Evolutionary conservation across 2,113 vertebrate species (phyloP).

Genomic region (Callorhinus ursinus): DNA sequence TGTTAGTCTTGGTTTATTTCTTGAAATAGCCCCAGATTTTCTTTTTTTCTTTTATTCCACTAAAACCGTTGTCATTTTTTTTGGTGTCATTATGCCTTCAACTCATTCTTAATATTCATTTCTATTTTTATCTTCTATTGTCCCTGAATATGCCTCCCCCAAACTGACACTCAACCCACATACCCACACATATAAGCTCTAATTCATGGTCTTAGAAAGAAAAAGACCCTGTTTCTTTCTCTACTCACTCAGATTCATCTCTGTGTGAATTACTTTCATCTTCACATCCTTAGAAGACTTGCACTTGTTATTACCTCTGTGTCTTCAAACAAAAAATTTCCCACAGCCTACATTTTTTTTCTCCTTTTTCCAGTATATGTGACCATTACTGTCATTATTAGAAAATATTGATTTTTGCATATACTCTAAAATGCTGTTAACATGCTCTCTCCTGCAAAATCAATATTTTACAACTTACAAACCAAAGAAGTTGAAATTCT

Average conservation of each 20-base stretch:
- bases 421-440: background rate
- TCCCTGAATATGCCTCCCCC: accelerated
- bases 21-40: background rate
- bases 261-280: background rate
- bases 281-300: accelerated
- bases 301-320: background rate
- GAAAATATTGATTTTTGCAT: constrained; percentile 25
- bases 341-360: background rate
- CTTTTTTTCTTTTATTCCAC: background rate
- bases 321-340: background rate
- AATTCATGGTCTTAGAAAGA: background rate
- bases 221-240: background rate
- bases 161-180: background rate
- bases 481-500: background rate
- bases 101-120: background rate
- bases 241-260: background rate
- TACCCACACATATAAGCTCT: background rate
- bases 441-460: background rate
- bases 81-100: background rate
- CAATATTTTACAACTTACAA: constrained; percentile 30
- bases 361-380: background rate
- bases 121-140: background rate
- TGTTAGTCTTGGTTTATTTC: background rate
- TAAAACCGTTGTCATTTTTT: background rate
- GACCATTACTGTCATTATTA: background rate